Evolutionary conservation across 2,888 invertebrate species (phyloP).

Genomic region (Cephus nigrinus): DNA sequence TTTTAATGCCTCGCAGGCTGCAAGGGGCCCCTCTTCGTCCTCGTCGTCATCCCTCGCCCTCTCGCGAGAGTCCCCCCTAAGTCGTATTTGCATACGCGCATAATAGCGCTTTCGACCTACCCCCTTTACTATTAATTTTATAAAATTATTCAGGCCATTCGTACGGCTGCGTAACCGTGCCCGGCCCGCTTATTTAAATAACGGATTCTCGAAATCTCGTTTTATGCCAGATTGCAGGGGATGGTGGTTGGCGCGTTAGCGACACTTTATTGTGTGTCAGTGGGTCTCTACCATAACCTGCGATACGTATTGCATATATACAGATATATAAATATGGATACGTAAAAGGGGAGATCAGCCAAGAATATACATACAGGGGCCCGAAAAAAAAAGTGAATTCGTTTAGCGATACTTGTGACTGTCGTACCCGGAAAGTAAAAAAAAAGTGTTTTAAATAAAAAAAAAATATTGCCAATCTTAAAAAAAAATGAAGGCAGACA

Average conservation of each 20-base stretch:
- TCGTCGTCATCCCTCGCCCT: constrained; percentile 27
- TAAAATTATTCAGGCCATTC: constrained; percentile 62
- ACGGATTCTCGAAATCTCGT: constrained; percentile 66
- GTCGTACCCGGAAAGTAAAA: not conserved
- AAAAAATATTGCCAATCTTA: not conserved
- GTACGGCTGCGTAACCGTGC: constrained; percentile 28
- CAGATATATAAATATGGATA: not conserved
- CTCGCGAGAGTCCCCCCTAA: constrained; percentile 27
- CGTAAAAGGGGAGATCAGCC: not conserved
- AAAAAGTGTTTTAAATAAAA: not conserved
- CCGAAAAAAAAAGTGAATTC: not conserved
- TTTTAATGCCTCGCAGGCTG: constrained; percentile 62
- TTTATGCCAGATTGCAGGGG: constrained; percentile 42
- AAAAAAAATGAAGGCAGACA: not conserved
- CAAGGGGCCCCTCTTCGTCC: constrained; percentile 31
- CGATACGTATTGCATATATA: not conserved
- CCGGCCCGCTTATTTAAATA: constrained; percentile 59
- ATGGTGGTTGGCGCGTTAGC: constrained; percentile 7
- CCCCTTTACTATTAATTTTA: constrained; percentile 66
- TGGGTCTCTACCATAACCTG: not conserved
- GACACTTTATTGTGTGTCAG: not conserved
- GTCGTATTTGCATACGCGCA: constrained; percentile 61
- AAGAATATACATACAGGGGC: not conserved
- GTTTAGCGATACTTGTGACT: not conserved
- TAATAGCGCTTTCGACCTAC: constrained; percentile 55